Evolutionary conservation across 2,113 vertebrate genomes (phyloP).

Genomic region (Cyprinodon tularosa): DNA sequence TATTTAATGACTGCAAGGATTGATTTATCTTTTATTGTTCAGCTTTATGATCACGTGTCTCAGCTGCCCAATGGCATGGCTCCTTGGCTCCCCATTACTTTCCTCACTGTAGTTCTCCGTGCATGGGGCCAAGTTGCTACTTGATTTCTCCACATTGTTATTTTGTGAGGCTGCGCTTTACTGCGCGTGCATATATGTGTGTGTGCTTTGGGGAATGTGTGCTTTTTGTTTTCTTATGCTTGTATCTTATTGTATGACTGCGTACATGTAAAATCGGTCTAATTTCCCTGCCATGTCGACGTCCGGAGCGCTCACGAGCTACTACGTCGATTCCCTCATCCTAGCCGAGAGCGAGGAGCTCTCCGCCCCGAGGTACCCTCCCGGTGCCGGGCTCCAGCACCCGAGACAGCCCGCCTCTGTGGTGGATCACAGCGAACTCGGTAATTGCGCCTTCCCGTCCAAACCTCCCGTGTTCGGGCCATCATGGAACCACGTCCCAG

Average conservation of each 20-base stretch:
- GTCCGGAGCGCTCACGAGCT: conserved; percentile 93
- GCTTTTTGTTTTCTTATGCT: conserved; percentile 54
- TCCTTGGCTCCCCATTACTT: conserved; percentile 90
- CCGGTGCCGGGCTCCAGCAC: conserved; percentile 84
- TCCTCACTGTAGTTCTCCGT: conserved; percentile 90
- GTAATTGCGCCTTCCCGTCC: conserved; percentile 91
- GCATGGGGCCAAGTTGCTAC: conserved; percentile 92
- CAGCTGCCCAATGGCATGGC: conserved; percentile 85
- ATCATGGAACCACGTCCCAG: conserved; percentile 90
- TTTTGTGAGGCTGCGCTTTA: conserved; percentile 87
- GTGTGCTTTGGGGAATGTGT: conserved; percentile 38
- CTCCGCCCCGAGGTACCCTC: conserved; percentile 84
- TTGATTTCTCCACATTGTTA: conserved; percentile 96
- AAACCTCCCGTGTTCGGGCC: conserved; percentile 89
- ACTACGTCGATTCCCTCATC: conserved; percentile 96
- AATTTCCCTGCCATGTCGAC: conserved; percentile 86
- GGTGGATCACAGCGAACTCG: conserved; percentile 87
- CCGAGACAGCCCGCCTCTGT: conserved; percentile 80
- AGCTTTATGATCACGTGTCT: conserved; percentile 88
- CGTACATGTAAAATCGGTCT: conserved; percentile 66
- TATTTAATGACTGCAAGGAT: conserved; percentile 95
- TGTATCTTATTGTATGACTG: conserved; percentile 67
- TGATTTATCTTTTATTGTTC: conserved; percentile 99
- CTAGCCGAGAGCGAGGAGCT: conserved; percentile 90
- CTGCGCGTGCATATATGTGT: conserved; percentile 73